phyloP scores from a whole-genome alignment of 2,888 invertebrate genomes.

The Alentia gelatinosa region DNA sequence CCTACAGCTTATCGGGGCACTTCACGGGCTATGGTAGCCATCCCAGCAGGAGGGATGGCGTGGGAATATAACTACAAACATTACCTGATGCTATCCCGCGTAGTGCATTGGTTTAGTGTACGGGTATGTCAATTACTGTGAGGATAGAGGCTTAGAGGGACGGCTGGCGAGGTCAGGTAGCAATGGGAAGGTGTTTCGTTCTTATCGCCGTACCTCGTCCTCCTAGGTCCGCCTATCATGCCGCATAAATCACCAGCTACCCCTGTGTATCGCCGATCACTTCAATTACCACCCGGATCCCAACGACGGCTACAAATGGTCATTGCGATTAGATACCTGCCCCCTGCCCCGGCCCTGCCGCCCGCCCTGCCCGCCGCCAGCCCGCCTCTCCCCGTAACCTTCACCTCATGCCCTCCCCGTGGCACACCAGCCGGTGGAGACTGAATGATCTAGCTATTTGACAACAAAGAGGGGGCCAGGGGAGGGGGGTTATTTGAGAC shows the following conservation, averaged over 20 bases:
- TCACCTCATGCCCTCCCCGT: neutral
- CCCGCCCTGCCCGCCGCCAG: neutral
- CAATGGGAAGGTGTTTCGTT: neutral
- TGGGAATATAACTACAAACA: slow-evolving; percentile 5
- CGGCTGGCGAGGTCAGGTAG: slow-evolving; percentile 10
- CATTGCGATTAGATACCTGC: slow-evolving; percentile 7
- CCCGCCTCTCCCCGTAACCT: neutral
- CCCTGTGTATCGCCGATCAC: neutral
- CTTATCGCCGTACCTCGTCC: neutral
- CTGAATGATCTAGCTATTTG: too few species aligned
- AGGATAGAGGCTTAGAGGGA: neutral
- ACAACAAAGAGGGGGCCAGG: too few species aligned
- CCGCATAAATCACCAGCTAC: neutral
- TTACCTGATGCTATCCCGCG: slow-evolving; percentile 1
- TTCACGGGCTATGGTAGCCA: neutral
- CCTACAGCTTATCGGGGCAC: neutral
- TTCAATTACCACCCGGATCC: slow-evolving; percentile 33
- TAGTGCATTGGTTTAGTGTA: neutral
- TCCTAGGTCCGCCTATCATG: neutral
- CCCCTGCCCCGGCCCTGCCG: neutral
- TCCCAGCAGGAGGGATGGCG: neutral
- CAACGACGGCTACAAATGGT: slow-evolving; percentile 15
- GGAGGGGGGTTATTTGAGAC: too few species aligned
- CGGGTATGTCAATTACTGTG: neutral
- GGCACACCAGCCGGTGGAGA: too few species aligned